Evolutionary conservation across 2,797 vertebrate genomes (phyloP).

Genomic region (Peromyscus melanophrys): DNA sequence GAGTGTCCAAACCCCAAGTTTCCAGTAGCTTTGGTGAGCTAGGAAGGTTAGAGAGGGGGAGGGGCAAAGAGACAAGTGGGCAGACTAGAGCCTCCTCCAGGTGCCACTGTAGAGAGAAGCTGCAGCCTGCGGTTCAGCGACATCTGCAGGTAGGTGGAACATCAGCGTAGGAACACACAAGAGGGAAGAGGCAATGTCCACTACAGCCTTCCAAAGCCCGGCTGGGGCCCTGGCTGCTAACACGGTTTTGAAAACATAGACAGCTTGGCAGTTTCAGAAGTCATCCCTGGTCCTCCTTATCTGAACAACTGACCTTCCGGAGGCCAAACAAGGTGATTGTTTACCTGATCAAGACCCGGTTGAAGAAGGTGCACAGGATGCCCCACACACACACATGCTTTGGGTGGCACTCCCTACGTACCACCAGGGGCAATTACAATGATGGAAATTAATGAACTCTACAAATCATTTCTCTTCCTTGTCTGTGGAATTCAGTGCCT

Average conservation of each 20-base stretch:
- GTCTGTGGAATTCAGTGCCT: background rate
- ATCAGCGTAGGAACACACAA: accelerated
- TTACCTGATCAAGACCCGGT: background rate
- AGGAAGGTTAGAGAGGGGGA: too few species aligned
- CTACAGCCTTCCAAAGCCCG: background rate
- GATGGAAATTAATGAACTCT: slow-evolving; percentile 31
- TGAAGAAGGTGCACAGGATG: too few species aligned
- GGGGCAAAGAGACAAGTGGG: accelerated
- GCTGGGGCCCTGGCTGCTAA: background rate
- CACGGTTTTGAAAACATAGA: background rate
- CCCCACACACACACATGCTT: background rate
- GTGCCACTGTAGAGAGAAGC: accelerated
- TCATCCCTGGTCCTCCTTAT: background rate
- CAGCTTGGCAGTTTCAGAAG: background rate
- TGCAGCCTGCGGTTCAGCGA: background rate
- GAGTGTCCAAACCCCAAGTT: background rate
- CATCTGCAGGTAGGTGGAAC: accelerated
- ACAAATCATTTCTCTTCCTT: background rate
- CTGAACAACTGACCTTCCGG: background rate
- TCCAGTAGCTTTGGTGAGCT: background rate
- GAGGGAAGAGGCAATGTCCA: accelerated
- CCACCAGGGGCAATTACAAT: background rate
- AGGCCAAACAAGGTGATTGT: background rate
- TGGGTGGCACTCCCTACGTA: background rate
- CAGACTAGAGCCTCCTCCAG: accelerated